Conservation (phyloP, 2,888 invertebrate species). For the Dermolepida albohirtum region DNA sequence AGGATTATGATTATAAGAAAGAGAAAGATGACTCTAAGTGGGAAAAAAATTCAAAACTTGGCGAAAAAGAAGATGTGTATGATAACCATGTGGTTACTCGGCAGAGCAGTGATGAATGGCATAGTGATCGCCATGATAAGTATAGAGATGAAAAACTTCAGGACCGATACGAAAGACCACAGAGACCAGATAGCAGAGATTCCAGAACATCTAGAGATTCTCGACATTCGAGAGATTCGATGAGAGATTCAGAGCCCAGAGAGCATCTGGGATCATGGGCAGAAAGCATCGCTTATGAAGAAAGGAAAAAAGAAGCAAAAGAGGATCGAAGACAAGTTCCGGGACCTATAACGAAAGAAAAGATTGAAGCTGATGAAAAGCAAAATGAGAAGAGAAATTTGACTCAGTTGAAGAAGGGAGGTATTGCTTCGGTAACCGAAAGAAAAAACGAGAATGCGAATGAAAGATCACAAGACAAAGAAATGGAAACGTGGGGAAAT, state of each 20-base stretch:
- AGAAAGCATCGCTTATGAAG: slow-evolving; percentile 57
- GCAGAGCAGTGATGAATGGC: slow-evolving; percentile 56
- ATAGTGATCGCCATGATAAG: slow-evolving; percentile 51
- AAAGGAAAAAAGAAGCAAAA: slow-evolving; percentile 56
- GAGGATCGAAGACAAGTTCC: slow-evolving; percentile 67
- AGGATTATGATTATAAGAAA: slow-evolving; percentile 54
- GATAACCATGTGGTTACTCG: slow-evolving; percentile 50
- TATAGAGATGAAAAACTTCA: slow-evolving; percentile 53
- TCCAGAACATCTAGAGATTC: slow-evolving; percentile 70
- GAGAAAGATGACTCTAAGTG: slow-evolving; percentile 56
- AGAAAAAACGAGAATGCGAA: slow-evolving; percentile 55
- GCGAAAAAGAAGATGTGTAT: slow-evolving; percentile 48
- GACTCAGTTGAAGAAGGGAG: slow-evolving; percentile 67
- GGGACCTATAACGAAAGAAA: slow-evolving; percentile 72
- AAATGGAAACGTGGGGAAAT: slow-evolving; percentile 49
- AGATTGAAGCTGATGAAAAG: slow-evolving; percentile 70
- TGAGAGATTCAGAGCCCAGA: slow-evolving; percentile 65
- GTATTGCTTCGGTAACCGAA: slow-evolving; percentile 49
- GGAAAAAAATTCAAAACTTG: slow-evolving; percentile 49
- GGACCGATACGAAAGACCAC: slow-evolving; percentile 66
- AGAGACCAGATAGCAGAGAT: slow-evolving; percentile 71
- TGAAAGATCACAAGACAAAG: slow-evolving; percentile 53
- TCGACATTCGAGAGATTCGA: slow-evolving; percentile 64
- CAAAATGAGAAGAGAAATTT: slow-evolving; percentile 67
- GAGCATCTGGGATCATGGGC: slow-evolving; percentile 65